phyloP scores from a whole-genome alignment of 2,797 vertebrate genomes.

The Typhlichthys eigenmanni region DNA sequence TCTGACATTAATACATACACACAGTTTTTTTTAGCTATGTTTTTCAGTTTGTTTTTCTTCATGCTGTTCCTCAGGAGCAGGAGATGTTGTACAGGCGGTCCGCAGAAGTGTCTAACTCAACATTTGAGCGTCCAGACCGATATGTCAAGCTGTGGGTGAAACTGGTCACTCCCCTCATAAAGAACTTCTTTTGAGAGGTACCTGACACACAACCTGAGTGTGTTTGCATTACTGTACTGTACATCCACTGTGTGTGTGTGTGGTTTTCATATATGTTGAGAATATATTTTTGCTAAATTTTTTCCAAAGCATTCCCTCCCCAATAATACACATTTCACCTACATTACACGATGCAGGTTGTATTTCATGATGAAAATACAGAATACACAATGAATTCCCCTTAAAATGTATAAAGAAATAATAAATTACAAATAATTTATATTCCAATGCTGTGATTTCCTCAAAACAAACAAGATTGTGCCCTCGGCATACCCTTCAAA shows the following conservation, averaged over 20 bases:
- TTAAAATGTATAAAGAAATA: no score
- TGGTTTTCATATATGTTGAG: no score
- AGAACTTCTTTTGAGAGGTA: slow-evolving; percentile 93
- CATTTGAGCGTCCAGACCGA: slow-evolving; percentile 87
- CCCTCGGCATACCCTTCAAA: slow-evolving; percentile 16
- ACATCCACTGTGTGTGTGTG: neutral
- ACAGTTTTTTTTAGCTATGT: neutral
- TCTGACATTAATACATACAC: neutral
- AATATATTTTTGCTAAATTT: no score
- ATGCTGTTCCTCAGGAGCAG: slow-evolving; percentile 81
- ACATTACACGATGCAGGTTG: no score
- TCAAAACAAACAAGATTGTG: slow-evolving; percentile 33
- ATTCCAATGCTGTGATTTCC: slow-evolving; percentile 13
- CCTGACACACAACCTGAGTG: neutral
- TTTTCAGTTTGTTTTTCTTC: neutral
- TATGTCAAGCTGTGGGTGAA: slow-evolving; percentile 95
- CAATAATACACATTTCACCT: no score
- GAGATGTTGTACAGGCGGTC: slow-evolving; percentile 86
- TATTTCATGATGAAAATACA: no score
- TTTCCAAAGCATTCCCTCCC: no score
- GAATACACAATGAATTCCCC: no score
- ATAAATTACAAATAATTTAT: no score
- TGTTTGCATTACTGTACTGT: slow-evolving; percentile 6
- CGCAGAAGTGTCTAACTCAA: slow-evolving; percentile 81
- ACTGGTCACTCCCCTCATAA: slow-evolving; percentile 92